Evolutionary conservation across 2,797 vertebrate genomes (phyloP).

Genomic region (Vultur gryphus): DNA sequence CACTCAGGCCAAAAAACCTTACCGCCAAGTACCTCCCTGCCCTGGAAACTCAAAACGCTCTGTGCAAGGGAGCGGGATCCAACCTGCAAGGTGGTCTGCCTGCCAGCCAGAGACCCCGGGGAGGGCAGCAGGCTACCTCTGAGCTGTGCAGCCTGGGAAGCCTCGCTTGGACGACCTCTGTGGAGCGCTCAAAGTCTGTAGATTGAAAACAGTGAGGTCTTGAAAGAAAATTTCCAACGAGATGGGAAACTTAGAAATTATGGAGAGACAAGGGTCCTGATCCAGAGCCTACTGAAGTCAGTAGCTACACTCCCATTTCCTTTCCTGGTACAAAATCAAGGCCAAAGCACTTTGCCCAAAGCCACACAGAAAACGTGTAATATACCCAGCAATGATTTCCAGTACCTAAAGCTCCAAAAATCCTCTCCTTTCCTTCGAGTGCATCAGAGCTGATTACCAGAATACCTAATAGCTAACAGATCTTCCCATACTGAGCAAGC

Average conservation of each 20-base stretch:
- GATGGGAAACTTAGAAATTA: neutral
- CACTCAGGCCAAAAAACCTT: neutral
- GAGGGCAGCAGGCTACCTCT: neutral
- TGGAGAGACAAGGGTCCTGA: neutral
- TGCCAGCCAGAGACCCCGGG: neutral
- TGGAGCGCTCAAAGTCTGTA: fast-evolving
- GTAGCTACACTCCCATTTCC: neutral
- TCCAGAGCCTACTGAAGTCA: neutral
- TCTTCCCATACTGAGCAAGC: neutral
- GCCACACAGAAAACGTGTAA: neutral
- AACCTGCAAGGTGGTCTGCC: neutral
- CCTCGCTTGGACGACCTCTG: neutral
- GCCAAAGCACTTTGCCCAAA: neutral
- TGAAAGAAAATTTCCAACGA: neutral
- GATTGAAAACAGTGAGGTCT: neutral
- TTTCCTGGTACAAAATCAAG: neutral
- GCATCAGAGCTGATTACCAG: neutral
- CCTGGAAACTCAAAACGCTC: neutral
- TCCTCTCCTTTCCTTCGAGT: neutral
- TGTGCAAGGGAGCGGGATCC: neutral
- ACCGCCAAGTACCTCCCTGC: neutral
- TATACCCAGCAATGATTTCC: neutral
- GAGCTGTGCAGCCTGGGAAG: neutral
- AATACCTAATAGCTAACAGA: neutral
- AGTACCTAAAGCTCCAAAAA: neutral